These are phyloP conservation scores for Corythornis vintsioides DNA, from an alignment of 2,113 vertebrate genomes.

Conservation along the genomic window DNA sequence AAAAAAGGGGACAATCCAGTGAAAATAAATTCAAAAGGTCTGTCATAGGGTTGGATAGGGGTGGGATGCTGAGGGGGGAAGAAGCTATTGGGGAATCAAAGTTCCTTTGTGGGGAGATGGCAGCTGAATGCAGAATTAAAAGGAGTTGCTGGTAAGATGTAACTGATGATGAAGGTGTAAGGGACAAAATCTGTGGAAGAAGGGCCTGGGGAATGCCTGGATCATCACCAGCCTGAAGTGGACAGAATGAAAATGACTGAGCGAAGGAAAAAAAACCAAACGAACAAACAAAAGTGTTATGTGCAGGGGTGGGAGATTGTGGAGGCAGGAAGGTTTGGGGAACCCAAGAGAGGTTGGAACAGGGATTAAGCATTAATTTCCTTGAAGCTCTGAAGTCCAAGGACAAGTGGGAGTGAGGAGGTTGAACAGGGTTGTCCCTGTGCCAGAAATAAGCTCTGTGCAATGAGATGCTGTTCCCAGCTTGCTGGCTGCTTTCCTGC, in stretches of 20 bases:
- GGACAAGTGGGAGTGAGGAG: background rate
- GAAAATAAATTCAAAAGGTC: background rate
- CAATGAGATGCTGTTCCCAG: background rate
- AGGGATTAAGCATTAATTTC: background rate
- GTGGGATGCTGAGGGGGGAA: fast-evolving
- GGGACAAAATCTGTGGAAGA: background rate
- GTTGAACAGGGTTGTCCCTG: background rate
- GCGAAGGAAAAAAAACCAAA: too few relatives aligned
- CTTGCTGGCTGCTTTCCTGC: background rate
- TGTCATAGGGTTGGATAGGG: background rate
- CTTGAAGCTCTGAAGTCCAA: background rate
- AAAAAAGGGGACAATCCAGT: background rate
- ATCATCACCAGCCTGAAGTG: background rate
- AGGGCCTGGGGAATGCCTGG: background rate
- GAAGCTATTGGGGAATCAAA: background rate
- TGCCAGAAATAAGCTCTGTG: background rate
- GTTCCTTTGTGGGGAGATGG: background rate
- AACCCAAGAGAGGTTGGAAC: background rate
- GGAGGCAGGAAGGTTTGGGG: background rate
- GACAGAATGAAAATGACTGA: background rate
- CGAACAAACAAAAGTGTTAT: too few relatives aligned
- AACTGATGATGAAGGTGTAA: background rate
- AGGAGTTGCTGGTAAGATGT: background rate
- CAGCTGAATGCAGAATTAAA: background rate
- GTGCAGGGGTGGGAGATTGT: background rate